Evolutionary conservation across 2,113 vertebrate genomes (phyloP).

Genomic region (Raphicerus campestris): DNA sequence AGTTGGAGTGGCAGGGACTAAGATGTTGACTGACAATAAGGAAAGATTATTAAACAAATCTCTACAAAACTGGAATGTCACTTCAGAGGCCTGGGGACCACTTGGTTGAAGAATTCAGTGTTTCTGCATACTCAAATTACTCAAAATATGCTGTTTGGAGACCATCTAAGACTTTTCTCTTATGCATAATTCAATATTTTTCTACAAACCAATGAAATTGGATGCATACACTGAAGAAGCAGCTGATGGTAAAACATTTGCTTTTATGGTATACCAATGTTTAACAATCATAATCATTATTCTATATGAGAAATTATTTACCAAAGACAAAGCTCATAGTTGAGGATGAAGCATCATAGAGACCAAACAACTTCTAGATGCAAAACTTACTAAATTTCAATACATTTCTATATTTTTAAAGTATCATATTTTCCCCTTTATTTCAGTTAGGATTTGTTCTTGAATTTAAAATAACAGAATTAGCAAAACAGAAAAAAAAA

Average conservation of each 20-base stretch:
- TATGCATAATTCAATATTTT: neutral
- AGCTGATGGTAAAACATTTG: neutral
- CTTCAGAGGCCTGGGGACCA: neutral
- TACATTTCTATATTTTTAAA: neutral
- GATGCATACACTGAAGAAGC: neutral
- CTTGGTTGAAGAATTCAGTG: neutral
- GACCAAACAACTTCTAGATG: neutral
- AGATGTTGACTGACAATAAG: neutral
- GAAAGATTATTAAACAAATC: neutral
- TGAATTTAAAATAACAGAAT: neutral
- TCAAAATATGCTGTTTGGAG: neutral
- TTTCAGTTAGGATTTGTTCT: neutral
- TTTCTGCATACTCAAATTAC: neutral
- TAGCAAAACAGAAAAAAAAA: neutral
- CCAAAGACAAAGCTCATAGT: neutral
- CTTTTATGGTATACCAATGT: neutral
- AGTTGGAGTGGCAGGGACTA: neutral
- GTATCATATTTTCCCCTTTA: neutral
- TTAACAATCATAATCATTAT: neutral
- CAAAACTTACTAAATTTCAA: neutral
- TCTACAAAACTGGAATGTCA: neutral
- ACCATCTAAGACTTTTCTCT: neutral
- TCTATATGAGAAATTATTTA: neutral
- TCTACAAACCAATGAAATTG: neutral
- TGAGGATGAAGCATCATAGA: neutral